These are phyloP conservation scores for Danaus plexippus DNA, from an alignment of 1,140 invertebrate genomes.

Conservation along the genomic window DNA sequence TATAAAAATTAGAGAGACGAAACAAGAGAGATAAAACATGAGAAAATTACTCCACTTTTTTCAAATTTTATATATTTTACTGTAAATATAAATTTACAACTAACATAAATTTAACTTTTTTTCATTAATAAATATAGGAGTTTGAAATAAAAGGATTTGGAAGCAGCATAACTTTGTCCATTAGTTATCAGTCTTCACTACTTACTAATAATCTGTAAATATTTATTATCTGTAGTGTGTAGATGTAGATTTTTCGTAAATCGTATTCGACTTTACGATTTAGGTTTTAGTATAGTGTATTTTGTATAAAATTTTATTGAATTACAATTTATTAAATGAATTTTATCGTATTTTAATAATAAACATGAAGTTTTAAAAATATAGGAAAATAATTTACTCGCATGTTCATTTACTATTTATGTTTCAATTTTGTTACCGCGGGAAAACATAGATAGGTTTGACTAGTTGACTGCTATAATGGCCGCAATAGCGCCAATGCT, in stretches of 20 bases:
- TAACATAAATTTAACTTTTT: too few species aligned
- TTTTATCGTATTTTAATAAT: conserved; percentile 15
- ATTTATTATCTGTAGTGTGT: conserved; percentile 18
- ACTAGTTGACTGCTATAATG: conserved; percentile 67
- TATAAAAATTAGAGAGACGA: too few species aligned
- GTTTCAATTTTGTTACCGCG: conserved; percentile 50
- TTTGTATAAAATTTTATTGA: conserved; percentile 28
- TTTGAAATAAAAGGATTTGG: conserved; percentile 1
- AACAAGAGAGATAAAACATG: too few species aligned
- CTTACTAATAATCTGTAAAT: not conserved
- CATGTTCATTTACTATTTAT: conserved; percentile 33
- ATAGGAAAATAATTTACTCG: conserved; percentile 16
- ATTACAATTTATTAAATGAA: conserved; percentile 8
- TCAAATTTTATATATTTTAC: too few species aligned
- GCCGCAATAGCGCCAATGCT: conserved; percentile 69
- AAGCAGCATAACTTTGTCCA: too few species aligned
- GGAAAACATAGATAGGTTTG: conserved; percentile 68
- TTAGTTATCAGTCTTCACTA: too few species aligned
- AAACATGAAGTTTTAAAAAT: conserved; percentile 10
- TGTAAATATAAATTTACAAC: too few species aligned
- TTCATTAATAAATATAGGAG: too few species aligned
- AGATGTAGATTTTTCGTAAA: conserved; percentile 16
- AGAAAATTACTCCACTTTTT: too few species aligned
- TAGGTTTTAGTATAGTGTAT: conserved; percentile 20
- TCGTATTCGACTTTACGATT: conserved; percentile 28